These are phyloP conservation scores for Rousettus leschenaultii DNA, from an alignment of 2,113 vertebrate species.

Conservation along the genomic window DNA sequence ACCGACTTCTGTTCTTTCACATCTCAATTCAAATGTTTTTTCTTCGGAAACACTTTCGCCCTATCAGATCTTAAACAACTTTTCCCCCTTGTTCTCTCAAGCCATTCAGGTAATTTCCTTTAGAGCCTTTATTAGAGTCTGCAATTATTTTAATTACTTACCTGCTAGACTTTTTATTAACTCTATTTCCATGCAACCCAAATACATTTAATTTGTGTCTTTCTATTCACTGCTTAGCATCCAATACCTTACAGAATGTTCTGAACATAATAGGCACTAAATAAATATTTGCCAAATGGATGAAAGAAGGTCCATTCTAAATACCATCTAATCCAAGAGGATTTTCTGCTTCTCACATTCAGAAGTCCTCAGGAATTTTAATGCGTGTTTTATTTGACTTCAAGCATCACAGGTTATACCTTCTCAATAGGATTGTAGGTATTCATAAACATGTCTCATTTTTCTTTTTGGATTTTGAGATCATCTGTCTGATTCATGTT, in stretches of 20 bases:
- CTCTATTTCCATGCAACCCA: background rate
- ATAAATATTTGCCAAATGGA: background rate
- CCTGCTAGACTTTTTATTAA: background rate
- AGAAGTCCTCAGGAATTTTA: background rate
- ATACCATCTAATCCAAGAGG: background rate
- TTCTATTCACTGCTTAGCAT: background rate
- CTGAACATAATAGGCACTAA: background rate
- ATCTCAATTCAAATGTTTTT: background rate
- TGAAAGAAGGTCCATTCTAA: background rate
- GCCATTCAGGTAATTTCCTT: background rate
- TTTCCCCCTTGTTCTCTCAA: background rate
- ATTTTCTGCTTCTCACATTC: background rate
- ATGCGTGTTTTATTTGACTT: background rate
- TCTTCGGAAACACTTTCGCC: background rate
- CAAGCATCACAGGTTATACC: background rate
- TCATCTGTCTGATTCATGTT: background rate
- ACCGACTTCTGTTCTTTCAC: background rate
- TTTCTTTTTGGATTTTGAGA: background rate
- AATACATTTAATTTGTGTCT: background rate
- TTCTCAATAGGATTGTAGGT: background rate
- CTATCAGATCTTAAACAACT: background rate
- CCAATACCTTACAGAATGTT: background rate
- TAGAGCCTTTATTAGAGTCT: background rate
- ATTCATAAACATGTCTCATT: background rate
- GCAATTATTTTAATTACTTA: background rate